phyloP scores from a whole-genome alignment of 2,797 vertebrate species.

The Melanotaenia maccullochi region DNA sequence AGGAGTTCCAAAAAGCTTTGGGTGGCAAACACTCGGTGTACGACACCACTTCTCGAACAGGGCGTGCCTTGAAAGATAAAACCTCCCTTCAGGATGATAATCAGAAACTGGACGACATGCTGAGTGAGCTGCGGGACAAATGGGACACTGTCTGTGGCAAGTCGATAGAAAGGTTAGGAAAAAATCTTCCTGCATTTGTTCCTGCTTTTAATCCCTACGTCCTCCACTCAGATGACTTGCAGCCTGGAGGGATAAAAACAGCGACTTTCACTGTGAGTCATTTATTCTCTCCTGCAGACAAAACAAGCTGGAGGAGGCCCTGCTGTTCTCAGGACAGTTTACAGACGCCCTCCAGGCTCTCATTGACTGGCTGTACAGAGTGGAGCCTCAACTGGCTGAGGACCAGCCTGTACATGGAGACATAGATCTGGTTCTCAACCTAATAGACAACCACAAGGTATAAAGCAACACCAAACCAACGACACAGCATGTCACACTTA shows the following conservation, averaged over 20 bases:
- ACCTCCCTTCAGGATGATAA: slow-evolving; percentile 92
- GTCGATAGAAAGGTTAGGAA: slow-evolving; percentile 93
- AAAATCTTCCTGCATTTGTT: neutral
- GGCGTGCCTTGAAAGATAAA: slow-evolving; percentile 95
- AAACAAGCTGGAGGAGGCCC: slow-evolving; percentile 98
- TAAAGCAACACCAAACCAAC: slow-evolving; percentile 7
- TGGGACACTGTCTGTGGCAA: slow-evolving; percentile 99
- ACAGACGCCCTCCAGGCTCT: slow-evolving; percentile 97
- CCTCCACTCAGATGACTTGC: neutral
- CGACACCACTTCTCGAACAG: slow-evolving; percentile 93
- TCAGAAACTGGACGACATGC: slow-evolving; percentile 95
- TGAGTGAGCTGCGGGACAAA: slow-evolving; percentile 97
- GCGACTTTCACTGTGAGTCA: slow-evolving; percentile 4
- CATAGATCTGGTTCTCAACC: slow-evolving; percentile 96
- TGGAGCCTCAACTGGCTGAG: slow-evolving; percentile 96
- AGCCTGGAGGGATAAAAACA: neutral
- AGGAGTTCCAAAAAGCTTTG: slow-evolving; percentile 98
- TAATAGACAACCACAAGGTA: slow-evolving; percentile 99
- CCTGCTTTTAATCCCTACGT: neutral
- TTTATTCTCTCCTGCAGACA: slow-evolving; percentile 83
- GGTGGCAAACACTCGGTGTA: slow-evolving; percentile 98
- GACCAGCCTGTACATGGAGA: slow-evolving; percentile 98
- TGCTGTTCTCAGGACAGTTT: slow-evolving; percentile 97
- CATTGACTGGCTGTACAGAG: slow-evolving; percentile 97
- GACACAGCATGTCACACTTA: neutral